Conservation (phyloP, 2,888 invertebrate genomes). For the Hirudinaria manillensis region DNA sequence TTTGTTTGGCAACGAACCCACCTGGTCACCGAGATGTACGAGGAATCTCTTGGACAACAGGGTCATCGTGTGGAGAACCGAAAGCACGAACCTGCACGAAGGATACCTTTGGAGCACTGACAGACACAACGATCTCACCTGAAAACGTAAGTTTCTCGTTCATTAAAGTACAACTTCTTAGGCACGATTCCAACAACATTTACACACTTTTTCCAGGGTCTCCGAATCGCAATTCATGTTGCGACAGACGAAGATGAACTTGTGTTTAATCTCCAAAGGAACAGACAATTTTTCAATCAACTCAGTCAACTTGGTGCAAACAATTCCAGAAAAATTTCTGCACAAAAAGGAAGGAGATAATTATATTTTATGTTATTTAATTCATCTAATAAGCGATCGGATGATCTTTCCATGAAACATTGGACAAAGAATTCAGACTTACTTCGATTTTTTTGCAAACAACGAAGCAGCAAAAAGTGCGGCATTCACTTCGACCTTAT, state of each 20-base stretch:
- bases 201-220: conserved; percentile 65
- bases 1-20: conserved; percentile 46
- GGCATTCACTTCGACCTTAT: conserved; percentile 89
- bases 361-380: too few relatives aligned
- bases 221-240: conserved; percentile 83
- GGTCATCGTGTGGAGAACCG: conserved; percentile 78
- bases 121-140: conserved; percentile 70
- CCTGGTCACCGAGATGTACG: conserved; percentile 83
- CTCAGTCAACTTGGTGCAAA: conserved; percentile 88
- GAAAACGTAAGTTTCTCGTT: conserved; percentile 30
- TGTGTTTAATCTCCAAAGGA: conserved; percentile 81
- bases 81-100: conserved; percentile 71
- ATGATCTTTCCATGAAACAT: too few relatives aligned
- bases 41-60: conserved; percentile 80
- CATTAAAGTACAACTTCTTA: too few relatives aligned
- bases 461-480: conserved; percentile 88
- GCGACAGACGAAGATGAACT: conserved; percentile 80
- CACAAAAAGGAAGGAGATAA: conserved; percentile 20
- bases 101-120: conserved; percentile 72
- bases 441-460: conserved; percentile 90
- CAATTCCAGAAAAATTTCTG: conserved; percentile 86
- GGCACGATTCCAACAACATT: too few relatives aligned
- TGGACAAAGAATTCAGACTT: conserved; percentile 44
- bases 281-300: conserved; percentile 90
- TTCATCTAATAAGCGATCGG: too few relatives aligned